phyloP scores from a whole-genome alignment of 2,888 invertebrate genomes.

The Trachelus tabidus region DNA sequence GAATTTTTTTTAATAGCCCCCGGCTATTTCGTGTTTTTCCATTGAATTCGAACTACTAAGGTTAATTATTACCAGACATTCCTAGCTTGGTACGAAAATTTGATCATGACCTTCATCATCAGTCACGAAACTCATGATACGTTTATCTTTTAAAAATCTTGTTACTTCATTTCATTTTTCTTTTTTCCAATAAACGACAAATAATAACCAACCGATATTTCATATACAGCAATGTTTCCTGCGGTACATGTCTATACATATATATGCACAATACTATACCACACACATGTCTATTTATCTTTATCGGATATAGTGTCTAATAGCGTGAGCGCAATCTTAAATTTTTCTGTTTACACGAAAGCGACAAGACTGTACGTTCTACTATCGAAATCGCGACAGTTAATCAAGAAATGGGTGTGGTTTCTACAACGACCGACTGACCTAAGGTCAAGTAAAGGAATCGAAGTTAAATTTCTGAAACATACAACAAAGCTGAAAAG shows the following conservation, averaged over 20 bases:
- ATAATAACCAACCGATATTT: not conserved
- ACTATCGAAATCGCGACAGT: not conserved
- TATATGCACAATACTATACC: too few relatives aligned
- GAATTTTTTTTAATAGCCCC: not conserved
- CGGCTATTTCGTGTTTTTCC: not conserved
- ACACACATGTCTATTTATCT: not conserved
- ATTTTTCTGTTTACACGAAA: not conserved
- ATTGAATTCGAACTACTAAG: not conserved
- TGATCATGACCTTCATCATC: not conserved
- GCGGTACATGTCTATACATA: not conserved
- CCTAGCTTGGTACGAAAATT: not conserved
- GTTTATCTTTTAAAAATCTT: not conserved
- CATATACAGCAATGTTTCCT: not conserved
- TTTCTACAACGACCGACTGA: not conserved
- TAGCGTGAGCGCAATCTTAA: not conserved
- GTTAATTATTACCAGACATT: not conserved
- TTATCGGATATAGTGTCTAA: not conserved
- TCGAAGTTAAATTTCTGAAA: not conserved
- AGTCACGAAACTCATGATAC: not conserved
- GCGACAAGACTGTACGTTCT: not conserved
- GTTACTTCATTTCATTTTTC: not conserved
- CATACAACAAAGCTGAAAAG: not conserved
- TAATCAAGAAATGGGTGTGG: not conserved
- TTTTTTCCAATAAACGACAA: not conserved
- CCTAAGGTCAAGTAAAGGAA: not conserved